phyloP scores from a whole-genome alignment of 1,140 invertebrate species.

The Panagrolaimus sp. region DNA sequence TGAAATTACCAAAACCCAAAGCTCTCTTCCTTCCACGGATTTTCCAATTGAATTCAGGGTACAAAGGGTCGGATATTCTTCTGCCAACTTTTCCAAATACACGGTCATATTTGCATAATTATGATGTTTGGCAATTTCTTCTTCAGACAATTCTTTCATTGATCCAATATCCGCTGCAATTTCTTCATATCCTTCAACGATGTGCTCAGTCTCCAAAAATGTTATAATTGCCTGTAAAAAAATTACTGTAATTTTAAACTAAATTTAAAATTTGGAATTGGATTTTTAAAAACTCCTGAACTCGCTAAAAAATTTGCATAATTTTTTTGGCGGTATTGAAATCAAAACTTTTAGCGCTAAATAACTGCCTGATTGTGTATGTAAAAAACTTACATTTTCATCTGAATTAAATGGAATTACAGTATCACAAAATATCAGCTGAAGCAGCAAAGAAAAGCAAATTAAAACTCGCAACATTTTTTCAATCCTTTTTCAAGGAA shows the following conservation, averaged over 20 bases:
- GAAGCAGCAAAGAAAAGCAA: too few species aligned
- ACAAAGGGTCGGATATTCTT: slow-evolving; percentile 26
- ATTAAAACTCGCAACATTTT: too few species aligned
- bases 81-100: slow-evolving; percentile 26
- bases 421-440: too few species aligned
- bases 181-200: slow-evolving; percentile 4
- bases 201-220: neutral
- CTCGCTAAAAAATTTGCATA: too few species aligned
- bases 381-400: too few species aligned
- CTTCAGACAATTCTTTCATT: neutral
- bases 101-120: slow-evolving; percentile 26
- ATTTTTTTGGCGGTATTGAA: too few species aligned
- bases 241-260: neutral
- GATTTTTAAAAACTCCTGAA: too few species aligned
- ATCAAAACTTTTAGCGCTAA: too few species aligned
- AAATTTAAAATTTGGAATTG: too few species aligned
- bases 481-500: too few species aligned
- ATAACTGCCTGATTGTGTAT: too few species aligned
- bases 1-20: slow-evolving; percentile 77
- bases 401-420: too few species aligned
- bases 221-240: neutral
- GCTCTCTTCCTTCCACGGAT: slow-evolving; percentile 72
- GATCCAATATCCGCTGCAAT: neutral
- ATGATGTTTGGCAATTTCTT: slow-evolving; percentile 22
- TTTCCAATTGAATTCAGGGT: slow-evolving; percentile 73